Conservation (phyloP, 1,140 invertebrate genomes). For the Agrilus planipennis region DNA sequence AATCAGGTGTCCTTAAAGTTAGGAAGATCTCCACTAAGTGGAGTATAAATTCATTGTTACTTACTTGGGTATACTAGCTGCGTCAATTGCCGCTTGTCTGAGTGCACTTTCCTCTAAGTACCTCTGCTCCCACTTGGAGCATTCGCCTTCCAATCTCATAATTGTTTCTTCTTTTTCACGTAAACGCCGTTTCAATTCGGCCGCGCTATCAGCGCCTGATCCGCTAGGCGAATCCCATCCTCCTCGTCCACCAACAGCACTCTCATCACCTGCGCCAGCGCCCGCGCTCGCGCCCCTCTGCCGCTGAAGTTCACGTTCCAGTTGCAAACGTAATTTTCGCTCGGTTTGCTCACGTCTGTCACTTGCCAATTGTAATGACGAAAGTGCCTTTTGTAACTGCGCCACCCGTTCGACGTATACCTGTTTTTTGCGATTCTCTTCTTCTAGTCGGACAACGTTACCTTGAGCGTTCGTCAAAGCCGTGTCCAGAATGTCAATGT, state of each 20-base stretch:
- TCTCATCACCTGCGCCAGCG: constrained; percentile 17
- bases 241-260: constrained; percentile 20
- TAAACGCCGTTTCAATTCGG: constrained; percentile 53
- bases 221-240: constrained; percentile 22
- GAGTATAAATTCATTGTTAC: constrained; percentile 18
- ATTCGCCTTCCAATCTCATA: constrained; percentile 69
- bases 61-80: constrained; percentile 73
- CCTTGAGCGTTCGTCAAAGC: constrained; percentile 82
- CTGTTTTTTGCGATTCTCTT: constrained; percentile 79
- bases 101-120: constrained; percentile 77
- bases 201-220: constrained; percentile 44
- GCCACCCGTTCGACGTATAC: constrained; percentile 73
- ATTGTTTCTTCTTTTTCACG: constrained; percentile 70
- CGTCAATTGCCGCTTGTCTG: constrained; percentile 72
- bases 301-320: constrained; percentile 68
- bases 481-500: constrained; percentile 86
- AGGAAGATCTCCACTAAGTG: constrained; percentile 39
- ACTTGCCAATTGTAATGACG: constrained; percentile 69
- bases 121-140: constrained; percentile 77
- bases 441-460: constrained; percentile 78
- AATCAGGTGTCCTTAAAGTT: too few relatives aligned
- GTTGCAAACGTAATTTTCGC: constrained; percentile 61
- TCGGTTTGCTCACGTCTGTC: constrained; percentile 78
- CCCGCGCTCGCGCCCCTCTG: constrained; percentile 32
- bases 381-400: constrained; percentile 70